These are phyloP conservation scores for Procambarus virginalis DNA, from an alignment of 1,140 invertebrate species.

Conservation along the genomic window DNA sequence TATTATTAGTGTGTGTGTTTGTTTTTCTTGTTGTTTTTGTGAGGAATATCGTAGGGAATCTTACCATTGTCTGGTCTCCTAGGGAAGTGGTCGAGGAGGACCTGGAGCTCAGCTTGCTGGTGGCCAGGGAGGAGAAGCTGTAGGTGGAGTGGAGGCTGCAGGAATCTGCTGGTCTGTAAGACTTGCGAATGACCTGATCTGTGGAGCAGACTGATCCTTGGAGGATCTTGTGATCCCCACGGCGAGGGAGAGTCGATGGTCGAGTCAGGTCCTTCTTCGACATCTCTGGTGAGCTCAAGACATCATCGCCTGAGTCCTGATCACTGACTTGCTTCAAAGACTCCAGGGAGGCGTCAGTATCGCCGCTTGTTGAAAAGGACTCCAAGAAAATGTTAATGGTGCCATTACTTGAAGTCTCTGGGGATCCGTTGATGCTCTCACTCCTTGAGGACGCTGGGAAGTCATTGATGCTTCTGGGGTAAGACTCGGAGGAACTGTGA, in stretches of 20 bases:
- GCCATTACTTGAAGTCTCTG: not conserved
- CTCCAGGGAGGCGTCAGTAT: not conserved
- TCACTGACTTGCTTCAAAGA: too few species aligned
- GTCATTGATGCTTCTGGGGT: too few species aligned
- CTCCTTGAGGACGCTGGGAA: too few species aligned
- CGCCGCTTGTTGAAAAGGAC: not conserved
- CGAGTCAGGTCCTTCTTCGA: not conserved
- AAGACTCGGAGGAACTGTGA: too few species aligned
- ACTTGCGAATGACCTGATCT: not conserved
- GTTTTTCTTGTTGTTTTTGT: too few species aligned
- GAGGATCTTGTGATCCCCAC: constrained; percentile 25
- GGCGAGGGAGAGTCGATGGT: not conserved
- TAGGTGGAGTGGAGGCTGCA: constrained; percentile 85
- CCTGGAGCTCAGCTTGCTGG: constrained; percentile 77
- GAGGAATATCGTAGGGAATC: not conserved
- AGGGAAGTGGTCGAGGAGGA: constrained; percentile 80
- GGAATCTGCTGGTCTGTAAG: constrained; percentile 79
- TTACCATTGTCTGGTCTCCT: constrained; percentile 74
- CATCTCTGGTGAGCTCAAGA: too few species aligned
- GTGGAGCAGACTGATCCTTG: constrained; percentile 34
- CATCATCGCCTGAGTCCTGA: too few species aligned
- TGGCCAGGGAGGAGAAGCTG: constrained; percentile 80
- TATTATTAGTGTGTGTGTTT: too few species aligned
- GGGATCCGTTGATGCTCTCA: too few species aligned
- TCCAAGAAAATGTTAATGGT: constrained; percentile 7